Evolutionary conservation across 1,140 invertebrate genomes (phyloP).

Genomic region (Bombus fervidus): DNA sequence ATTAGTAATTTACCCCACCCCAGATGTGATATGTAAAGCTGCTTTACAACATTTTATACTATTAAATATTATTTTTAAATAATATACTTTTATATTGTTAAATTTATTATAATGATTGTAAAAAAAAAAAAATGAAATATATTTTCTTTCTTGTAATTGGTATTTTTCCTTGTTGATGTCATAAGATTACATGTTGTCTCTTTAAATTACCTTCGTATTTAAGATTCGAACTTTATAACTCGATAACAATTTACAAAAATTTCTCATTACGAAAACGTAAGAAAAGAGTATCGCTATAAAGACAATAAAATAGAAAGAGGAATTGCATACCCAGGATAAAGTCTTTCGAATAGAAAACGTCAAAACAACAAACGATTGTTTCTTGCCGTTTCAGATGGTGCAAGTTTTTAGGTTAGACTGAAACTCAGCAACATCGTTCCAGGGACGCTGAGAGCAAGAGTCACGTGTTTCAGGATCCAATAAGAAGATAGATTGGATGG

Average conservation of each 20-base stretch:
- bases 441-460: slow-evolving; percentile 41
- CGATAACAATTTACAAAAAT: not conserved
- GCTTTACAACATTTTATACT: slow-evolving; percentile 79
- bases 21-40: slow-evolving; percentile 83
- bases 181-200: not conserved
- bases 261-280: not conserved
- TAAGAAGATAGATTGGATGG: slow-evolving; percentile 43
- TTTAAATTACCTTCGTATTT: not conserved
- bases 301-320: not conserved
- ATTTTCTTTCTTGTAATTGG: slow-evolving; percentile 35
- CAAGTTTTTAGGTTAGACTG: slow-evolving; percentile 39
- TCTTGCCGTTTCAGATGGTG: not conserved
- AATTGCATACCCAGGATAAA: not conserved
- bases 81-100: slow-evolving; percentile 77
- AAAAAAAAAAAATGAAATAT: slow-evolving; percentile 65
- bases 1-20: slow-evolving; percentile 72
- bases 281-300: not conserved
- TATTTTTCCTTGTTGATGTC: not conserved
- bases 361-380: not conserved
- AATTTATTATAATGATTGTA: slow-evolving; percentile 73
- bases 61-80: slow-evolving; percentile 75
- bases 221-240: not conserved
- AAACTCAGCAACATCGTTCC: slow-evolving; percentile 51
- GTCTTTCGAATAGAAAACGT: not conserved
- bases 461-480: slow-evolving; percentile 71